Conservation (phyloP, 2,113 vertebrate species). For the Recurvirostra avosetta region DNA sequence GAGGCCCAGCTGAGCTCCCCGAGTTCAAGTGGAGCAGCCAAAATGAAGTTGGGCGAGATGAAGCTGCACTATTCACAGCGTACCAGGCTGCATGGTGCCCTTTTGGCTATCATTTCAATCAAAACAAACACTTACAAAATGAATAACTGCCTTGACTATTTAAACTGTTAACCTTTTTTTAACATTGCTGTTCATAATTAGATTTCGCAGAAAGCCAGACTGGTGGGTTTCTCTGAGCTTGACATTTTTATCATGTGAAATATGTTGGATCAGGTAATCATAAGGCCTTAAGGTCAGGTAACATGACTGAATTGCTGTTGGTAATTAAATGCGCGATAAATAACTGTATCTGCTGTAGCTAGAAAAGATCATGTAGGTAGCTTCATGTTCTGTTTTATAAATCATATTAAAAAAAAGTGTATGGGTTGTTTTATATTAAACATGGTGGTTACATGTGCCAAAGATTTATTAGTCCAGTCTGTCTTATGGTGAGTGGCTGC, state of each 20-base stretch:
- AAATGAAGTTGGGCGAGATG: neutral
- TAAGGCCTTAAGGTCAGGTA: conserved; percentile 44
- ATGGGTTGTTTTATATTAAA: conserved; percentile 52
- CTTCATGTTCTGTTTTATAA: conserved; percentile 57
- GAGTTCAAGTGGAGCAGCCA: neutral
- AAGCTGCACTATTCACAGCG: neutral
- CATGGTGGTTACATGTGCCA: conserved; percentile 53
- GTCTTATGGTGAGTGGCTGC: conserved; percentile 50
- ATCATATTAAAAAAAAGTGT: conserved; percentile 48
- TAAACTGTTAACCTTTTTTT: neutral
- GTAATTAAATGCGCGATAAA: conserved; percentile 45
- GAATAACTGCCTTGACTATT: neutral
- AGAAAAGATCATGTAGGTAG: conserved; percentile 45
- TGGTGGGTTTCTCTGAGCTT: neutral
- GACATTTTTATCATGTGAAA: conserved; percentile 50
- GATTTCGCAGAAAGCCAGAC: conserved; percentile 40
- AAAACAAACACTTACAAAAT: neutral
- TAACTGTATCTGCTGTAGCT: conserved; percentile 9
- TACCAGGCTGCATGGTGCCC: neutral
- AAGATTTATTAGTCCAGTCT: conserved; percentile 67
- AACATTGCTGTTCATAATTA: conserved; percentile 29
- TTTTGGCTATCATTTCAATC: neutral
- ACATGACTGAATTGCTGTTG: conserved; percentile 36
- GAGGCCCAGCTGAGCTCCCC: neutral
- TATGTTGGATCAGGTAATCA: conserved; percentile 49